Evolutionary conservation across 2,888 invertebrate genomes (phyloP).

Genomic region (Troides oblongomaculatus): DNA sequence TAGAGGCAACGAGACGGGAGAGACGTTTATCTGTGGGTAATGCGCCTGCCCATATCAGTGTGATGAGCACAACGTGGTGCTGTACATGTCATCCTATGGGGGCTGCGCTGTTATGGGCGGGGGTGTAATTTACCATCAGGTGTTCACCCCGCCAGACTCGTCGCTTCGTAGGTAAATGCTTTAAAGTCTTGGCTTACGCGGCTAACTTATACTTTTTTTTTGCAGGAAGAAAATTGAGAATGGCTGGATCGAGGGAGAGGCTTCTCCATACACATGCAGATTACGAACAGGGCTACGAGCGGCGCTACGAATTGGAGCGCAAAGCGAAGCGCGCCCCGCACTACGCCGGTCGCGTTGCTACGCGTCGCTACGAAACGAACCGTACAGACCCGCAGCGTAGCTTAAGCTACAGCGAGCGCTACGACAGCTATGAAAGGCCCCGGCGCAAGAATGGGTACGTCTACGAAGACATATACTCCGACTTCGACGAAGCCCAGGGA

Average conservation of each 20-base stretch:
- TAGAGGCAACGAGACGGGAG: too few species aligned
- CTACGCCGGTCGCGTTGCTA: conserved; percentile 19
- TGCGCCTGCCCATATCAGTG: too few species aligned
- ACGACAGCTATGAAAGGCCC: conserved; percentile 51
- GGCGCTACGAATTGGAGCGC: conserved; percentile 44
- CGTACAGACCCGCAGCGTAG: conserved; percentile 30
- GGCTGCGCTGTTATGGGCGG: too few species aligned
- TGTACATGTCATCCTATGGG: too few species aligned
- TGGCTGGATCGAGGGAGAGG: conserved; percentile 72
- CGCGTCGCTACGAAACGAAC: conserved; percentile 31
- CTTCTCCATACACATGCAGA: conserved; percentile 65
- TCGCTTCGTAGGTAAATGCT: too few species aligned
- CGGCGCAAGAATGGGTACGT: conserved; percentile 71
- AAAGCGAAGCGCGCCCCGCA: conserved; percentile 18
- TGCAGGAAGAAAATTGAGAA: conserved; percentile 57
- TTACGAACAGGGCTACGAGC: conserved; percentile 55
- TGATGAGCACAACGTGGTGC: too few species aligned
- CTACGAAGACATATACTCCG: conserved; percentile 75
- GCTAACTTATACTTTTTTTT: conserved; percentile 35
- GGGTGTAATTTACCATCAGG: too few species aligned
- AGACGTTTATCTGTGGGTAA: too few species aligned
- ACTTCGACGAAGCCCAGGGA: conserved; percentile 74
- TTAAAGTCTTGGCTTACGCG: too few species aligned
- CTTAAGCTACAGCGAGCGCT: conserved; percentile 42
- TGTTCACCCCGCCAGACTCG: too few species aligned